Percentiles rank a stretch among this genome's conserved stretches.
These are phyloP conservation scores for Clivina fossor DNA, from an alignment of 2,888 invertebrate species.

Conservation along the genomic window DNA sequence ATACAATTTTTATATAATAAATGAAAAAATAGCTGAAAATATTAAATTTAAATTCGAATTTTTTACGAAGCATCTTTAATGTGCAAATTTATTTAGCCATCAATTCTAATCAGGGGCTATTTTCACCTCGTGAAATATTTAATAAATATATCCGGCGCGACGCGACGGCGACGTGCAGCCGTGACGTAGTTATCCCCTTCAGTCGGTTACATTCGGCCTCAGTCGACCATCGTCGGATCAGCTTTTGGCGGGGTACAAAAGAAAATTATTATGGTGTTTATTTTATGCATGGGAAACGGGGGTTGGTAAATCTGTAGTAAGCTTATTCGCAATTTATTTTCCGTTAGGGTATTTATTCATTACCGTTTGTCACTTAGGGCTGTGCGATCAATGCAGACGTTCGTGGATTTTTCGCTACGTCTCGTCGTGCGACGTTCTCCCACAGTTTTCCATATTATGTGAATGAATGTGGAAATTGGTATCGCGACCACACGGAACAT, in stretches of 20 bases:
- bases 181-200: no score
- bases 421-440: no score
- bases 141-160: conserved; percentile 22
- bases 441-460: no score
- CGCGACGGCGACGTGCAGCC: no score
- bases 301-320: conserved; percentile 29
- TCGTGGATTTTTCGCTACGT: no score
- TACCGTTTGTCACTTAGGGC: conserved; percentile 29
- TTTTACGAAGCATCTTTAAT: conserved; percentile 17
- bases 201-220: not conserved
- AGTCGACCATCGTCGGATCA: not conserved
- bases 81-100: conserved; percentile 27
- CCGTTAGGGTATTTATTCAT: conserved; percentile 27
- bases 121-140: conserved; percentile 27
- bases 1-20: no score
- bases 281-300: conserved; percentile 31
- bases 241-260: conserved; percentile 13
- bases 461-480: not conserved
- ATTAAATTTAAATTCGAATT: conserved; percentile 28
- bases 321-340: conserved; percentile 33
- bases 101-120: conserved; percentile 27
- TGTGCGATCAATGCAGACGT: conserved; percentile 21
- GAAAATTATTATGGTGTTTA: conserved; percentile 33
- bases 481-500: conserved; percentile 8
- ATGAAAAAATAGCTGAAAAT: conserved; percentile 1